Conservation (phyloP, 2,113 vertebrate genomes). For the Cavia porcellus region DNA sequence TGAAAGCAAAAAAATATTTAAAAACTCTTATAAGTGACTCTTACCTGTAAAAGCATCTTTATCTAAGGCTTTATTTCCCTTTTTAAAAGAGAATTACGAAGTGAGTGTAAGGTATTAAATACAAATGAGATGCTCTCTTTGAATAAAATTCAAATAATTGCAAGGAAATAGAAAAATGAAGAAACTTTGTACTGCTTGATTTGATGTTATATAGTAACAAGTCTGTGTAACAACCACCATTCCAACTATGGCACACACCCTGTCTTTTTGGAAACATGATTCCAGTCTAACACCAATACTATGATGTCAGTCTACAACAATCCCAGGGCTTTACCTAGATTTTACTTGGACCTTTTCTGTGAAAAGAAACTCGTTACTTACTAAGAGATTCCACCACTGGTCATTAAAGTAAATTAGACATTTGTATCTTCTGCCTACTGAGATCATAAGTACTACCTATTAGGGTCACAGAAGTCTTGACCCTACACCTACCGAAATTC, state of each 20-base stretch:
- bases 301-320: background rate
- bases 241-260: background rate
- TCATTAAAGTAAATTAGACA: background rate
- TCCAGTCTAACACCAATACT: background rate
- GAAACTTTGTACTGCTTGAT: background rate
- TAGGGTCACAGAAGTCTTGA: background rate
- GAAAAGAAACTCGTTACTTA: background rate
- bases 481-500: background rate
- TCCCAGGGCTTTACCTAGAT: background rate
- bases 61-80: background rate
- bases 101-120: background rate
- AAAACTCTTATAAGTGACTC: background rate
- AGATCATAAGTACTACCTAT: background rate
- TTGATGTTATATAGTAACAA: background rate
- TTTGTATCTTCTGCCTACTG: background rate
- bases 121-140: slow-evolving; percentile 23
- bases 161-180: slow-evolving; percentile 48
- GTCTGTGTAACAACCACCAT: background rate
- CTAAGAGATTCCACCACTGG: background rate
- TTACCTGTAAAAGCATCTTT: background rate
- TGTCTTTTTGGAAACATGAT: background rate
- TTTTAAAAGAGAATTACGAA: background rate
- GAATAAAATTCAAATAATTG: slow-evolving; percentile 42
- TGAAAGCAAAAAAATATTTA: background rate
- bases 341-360: background rate